A percentile compares a stretch with the other conserved stretches of the same genome.
phyloP scores from a whole-genome alignment of 1,140 invertebrate species.

The Artemia franciscana region DNA sequence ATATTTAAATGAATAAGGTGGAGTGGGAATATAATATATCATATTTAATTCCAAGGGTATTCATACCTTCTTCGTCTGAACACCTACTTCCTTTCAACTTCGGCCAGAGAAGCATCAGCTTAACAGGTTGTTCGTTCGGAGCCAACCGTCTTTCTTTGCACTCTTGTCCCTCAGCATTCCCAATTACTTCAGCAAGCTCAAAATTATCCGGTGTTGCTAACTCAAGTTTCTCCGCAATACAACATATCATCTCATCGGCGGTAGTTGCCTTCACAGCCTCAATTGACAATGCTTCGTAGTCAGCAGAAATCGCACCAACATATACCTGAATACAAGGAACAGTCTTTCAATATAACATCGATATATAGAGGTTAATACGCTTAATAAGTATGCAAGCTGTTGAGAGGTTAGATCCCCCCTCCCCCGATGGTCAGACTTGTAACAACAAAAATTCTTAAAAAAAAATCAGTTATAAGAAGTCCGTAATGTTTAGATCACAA shows the following conservation, averaged over 20 bases:
- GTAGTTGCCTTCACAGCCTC: constrained; percentile 77
- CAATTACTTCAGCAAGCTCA: constrained; percentile 71
- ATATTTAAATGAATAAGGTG: too few relatives aligned
- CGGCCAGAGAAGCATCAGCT: constrained; percentile 79
- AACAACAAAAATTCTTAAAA: too few relatives aligned
- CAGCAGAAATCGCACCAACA: constrained; percentile 61
- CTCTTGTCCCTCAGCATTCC: constrained; percentile 52
- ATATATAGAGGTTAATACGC: too few relatives aligned
- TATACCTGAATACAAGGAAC: constrained; percentile 76
- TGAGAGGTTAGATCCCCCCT: too few relatives aligned
- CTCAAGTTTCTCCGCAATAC: constrained; percentile 50
- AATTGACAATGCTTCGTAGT: constrained; percentile 70
- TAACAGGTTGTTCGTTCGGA: constrained; percentile 62
- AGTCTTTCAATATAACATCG: too few relatives aligned
- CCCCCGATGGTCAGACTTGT: too few relatives aligned
- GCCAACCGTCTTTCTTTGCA: constrained; percentile 77
- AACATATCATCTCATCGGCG: constrained; percentile 64
- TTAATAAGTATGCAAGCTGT: too few relatives aligned
- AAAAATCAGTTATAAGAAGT: too few relatives aligned
- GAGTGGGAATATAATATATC: too few relatives aligned
- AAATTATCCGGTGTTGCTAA: constrained; percentile 42
- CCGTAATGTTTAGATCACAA: too few relatives aligned
- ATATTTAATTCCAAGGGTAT: too few relatives aligned
- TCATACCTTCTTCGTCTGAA: not conserved
- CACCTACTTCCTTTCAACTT: constrained; percentile 23